phyloP scores from a whole-genome alignment of 2,797 vertebrate species.

The Tangara arthus region DNA sequence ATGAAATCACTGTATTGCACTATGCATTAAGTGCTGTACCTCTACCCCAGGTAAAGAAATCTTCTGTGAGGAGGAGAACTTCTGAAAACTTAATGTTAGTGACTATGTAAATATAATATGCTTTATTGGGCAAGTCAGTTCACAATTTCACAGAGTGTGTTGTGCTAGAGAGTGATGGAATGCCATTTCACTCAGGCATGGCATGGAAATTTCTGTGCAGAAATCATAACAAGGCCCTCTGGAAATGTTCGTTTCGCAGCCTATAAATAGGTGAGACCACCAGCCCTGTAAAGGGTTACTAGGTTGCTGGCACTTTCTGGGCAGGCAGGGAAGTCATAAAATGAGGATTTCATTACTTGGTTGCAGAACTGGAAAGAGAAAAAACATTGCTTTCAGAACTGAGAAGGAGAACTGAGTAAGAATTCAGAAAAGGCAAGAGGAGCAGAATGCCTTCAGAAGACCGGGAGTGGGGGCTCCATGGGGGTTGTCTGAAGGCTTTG shows the following conservation, averaged over 20 bases:
- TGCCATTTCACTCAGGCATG: background rate
- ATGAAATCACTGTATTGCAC: background rate
- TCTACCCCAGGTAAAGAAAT: background rate
- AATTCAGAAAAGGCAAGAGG: background rate
- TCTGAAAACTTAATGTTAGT: background rate
- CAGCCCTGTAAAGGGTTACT: background rate
- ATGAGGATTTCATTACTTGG: background rate
- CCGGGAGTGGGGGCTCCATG: background rate
- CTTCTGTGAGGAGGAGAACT: background rate
- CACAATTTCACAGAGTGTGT: background rate
- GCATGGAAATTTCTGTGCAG: conserved; percentile 9
- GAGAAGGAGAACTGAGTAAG: background rate
- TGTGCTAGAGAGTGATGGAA: background rate
- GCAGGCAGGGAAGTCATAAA: background rate
- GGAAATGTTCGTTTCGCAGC: conserved; percentile 24
- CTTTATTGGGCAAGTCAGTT: background rate
- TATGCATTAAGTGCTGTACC: background rate
- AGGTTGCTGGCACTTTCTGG: background rate
- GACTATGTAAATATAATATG: background rate
- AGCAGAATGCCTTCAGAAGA: background rate
- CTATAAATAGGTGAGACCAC: conserved; percentile 31
- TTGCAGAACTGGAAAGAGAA: background rate
- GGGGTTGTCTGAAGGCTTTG: rapidly evolving
- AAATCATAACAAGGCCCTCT: conserved; percentile 3
- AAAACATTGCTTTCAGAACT: background rate